Evolutionary conservation across 2,113 vertebrate species (phyloP).

Genomic region (Columba livia): DNA sequence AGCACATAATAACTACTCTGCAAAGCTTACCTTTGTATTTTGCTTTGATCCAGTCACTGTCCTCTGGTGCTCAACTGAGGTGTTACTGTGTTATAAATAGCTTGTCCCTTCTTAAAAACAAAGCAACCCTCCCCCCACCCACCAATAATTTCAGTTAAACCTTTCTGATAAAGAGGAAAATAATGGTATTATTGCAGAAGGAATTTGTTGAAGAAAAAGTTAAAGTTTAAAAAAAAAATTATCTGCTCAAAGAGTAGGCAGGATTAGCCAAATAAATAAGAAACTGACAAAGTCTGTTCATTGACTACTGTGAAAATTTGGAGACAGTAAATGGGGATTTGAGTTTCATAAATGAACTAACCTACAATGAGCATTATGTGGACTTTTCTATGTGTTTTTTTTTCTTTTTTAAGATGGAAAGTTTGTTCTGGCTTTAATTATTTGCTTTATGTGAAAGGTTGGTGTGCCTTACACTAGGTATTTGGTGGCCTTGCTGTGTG

Average conservation of each 20-base stretch:
- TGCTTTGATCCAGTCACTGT: not conserved
- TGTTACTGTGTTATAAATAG: not conserved
- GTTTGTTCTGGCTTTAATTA: not conserved
- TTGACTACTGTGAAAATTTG: not conserved
- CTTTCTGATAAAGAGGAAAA: not conserved
- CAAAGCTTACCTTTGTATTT: not conserved
- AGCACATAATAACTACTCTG: not conserved
- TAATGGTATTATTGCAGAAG: not conserved
- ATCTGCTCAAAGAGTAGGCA: not conserved
- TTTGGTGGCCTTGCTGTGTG: not conserved
- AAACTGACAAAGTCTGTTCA: not conserved
- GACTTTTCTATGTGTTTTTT: not conserved
- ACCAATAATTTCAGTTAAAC: not conserved
- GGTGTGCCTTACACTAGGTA: not conserved
- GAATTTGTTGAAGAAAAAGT: not conserved
- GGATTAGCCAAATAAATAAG: not conserved
- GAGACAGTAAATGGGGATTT: not conserved
- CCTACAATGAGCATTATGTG: not conserved
- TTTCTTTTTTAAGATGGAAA: not conserved
- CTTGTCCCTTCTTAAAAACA: not conserved
- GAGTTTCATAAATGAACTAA: not conserved
- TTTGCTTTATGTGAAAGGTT: not conserved
- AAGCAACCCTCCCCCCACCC: not conserved
- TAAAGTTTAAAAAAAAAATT: too few species aligned
- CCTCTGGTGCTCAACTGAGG: not conserved